Base-by-base conservation (phyloP, 2,797 vertebrate genomes). In the Acanthurus tractus region DNA sequence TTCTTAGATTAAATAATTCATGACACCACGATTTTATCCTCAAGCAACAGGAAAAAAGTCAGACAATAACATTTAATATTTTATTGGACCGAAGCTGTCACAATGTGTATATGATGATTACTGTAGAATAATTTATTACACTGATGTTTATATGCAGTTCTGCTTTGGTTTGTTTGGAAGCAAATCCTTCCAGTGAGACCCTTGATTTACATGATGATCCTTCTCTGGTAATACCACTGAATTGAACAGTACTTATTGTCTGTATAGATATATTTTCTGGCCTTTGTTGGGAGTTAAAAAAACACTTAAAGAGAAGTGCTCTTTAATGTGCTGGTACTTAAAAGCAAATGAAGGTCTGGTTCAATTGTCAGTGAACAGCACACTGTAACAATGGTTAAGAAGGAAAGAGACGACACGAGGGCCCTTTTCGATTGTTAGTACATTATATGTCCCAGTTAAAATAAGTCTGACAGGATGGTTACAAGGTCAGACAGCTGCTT, bases 401-500 rank as follows among this genome's bases (percentile, higher is more conserved):
- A 18, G 8, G 50, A 46, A 38, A 70, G 11, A 44, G 34, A 50
- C 18, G 57, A 52, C 52, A 44, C 10, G 5, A 71, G 2, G 23
- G 42, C 50, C 48, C 64, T 44, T 22, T 20, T 36, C 40, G 23
- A 22, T 46, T 66, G 9, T 70, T 48, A 5, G 4, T 54, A 1
- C 13, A 36, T 38, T 25, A 6, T 7, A 20, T 62, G 53, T 25
- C 46, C 73, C 42, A 67, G 55, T 79, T 71, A 45, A 46, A 64
- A 55, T 1, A 68, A 65, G 67, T 68, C 25, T 54, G 72, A 77
- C 64, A 59, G 59, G 76, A 55, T 63, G 34, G 49, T 53, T 34
- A 69, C 62, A 77, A 79, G 68, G 67, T 76, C 78, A 56, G 46
- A 44, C 6, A 5, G 20, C 53, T 70, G 59, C 20, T 76, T 54